phyloP scores from a whole-genome alignment of 2,113 vertebrate genomes.

The Nothocercus julius region DNA sequence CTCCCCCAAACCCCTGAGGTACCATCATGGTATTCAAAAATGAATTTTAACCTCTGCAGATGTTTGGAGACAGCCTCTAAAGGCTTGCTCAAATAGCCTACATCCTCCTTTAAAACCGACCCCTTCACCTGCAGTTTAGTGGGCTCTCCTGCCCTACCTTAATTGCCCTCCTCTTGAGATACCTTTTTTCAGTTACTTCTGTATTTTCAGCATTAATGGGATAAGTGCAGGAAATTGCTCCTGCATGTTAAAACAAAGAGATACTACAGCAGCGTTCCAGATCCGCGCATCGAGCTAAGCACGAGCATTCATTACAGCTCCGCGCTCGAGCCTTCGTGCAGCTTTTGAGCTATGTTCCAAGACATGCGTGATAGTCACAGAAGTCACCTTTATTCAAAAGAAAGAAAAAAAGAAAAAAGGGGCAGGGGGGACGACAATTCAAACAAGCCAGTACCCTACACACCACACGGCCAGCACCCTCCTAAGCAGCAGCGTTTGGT shows the following conservation, averaged over 20 bases:
- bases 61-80: neutral
- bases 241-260: neutral
- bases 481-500: neutral
- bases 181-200: neutral
- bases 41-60: neutral
- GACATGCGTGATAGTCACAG: neutral
- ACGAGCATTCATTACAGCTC: neutral
- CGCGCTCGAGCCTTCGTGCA: neutral
- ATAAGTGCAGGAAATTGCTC: constrained; percentile 2
- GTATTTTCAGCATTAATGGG: neutral
- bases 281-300: neutral
- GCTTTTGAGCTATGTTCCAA: neutral
- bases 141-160: neutral
- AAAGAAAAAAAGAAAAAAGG: no score
- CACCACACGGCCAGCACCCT: neutral
- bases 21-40: neutral
- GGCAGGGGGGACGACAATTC: neutral
- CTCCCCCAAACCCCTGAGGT: rapidly evolving
- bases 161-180: neutral
- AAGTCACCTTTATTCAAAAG: neutral
- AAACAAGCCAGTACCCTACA: neutral
- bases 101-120: neutral
- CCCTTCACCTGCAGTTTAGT: neutral
- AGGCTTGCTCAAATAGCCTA: neutral
- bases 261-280: neutral